Evolutionary conservation across 2,797 vertebrate species (phyloP).

Genomic region (Chaetodon trifasciatus): DNA sequence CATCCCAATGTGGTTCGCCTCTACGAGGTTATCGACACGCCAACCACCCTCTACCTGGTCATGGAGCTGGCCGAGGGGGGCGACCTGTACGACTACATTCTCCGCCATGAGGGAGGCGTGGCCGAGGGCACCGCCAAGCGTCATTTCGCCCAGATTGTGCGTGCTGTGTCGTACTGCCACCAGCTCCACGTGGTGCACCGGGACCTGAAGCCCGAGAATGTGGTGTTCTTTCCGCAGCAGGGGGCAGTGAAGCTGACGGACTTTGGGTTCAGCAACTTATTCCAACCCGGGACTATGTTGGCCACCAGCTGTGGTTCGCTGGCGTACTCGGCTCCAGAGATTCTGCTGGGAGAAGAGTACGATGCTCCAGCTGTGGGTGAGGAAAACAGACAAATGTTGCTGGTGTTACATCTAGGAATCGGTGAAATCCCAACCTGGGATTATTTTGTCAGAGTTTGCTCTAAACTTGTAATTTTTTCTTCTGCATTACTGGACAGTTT

Average conservation of each 20-base stretch:
- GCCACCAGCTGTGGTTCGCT: slow-evolving; percentile 92
- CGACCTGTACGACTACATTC: slow-evolving; percentile 93
- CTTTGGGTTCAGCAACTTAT: slow-evolving; percentile 93
- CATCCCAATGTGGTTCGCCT: slow-evolving; percentile 93
- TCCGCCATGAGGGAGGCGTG: slow-evolving; percentile 89
- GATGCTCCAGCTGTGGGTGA: slow-evolving; percentile 92
- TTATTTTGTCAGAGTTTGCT: neutral
- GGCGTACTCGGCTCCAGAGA: slow-evolving; percentile 92
- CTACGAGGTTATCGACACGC: slow-evolving; percentile 92
- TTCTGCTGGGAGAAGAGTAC: slow-evolving; percentile 91
- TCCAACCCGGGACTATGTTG: slow-evolving; percentile 91
- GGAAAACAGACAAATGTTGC: slow-evolving; percentile 31
- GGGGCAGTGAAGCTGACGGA: slow-evolving; percentile 92
- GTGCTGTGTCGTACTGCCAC: slow-evolving; percentile 92
- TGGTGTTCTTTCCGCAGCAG: slow-evolving; percentile 92
- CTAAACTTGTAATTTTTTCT: neutral
- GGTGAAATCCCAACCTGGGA: neutral
- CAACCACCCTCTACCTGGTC: slow-evolving; percentile 91
- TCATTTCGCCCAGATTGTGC: slow-evolving; percentile 91
- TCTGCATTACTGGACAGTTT: neutral
- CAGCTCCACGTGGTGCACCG: slow-evolving; percentile 91
- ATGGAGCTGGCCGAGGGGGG: slow-evolving; percentile 92
- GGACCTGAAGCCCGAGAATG: slow-evolving; percentile 93
- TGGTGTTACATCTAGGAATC: neutral
- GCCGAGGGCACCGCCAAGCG: slow-evolving; percentile 87